Percentiles rank a stretch among this genome's conserved stretches.
Conservation (phyloP, 2,797 vertebrate genomes). For the Scarus forsteni region DNA sequence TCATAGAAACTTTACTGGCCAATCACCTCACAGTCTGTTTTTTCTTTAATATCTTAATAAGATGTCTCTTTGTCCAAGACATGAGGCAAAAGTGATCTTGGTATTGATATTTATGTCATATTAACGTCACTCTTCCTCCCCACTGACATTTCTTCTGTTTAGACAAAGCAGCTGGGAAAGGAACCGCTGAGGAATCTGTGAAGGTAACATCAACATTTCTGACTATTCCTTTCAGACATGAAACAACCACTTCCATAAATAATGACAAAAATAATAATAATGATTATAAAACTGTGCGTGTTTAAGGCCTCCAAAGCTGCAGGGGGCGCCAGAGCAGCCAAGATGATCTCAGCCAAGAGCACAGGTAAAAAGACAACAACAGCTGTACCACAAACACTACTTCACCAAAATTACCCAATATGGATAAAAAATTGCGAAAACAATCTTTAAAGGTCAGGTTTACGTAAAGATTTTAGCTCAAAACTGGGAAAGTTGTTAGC, state of each 20-base stretch:
- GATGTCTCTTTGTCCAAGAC: neutral
- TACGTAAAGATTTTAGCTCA: no score
- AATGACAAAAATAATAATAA: neutral
- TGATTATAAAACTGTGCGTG: neutral
- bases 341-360: constrained; percentile 61
- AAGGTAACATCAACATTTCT: constrained; percentile 37
- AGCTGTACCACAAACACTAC: neutral
- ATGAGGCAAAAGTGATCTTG: neutral
- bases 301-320: constrained; percentile 48
- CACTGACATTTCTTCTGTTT: neutral
- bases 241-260: neutral
- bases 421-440: no score
- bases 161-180: constrained; percentile 36
- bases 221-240: neutral
- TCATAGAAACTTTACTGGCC: neutral
- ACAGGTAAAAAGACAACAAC: constrained; percentile 39
- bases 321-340: constrained; percentile 52
- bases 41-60: neutral
- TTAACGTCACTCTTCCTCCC: neutral
- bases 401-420: neutral
- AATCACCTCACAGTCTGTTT: neutral
- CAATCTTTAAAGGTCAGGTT: no score
- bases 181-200: constrained; percentile 15
- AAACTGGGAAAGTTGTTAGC: no score
- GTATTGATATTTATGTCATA: neutral